Base-by-base conservation (phyloP, 2,113 vertebrate genomes). In the Cyprinodon brontotheroides region DNA sequence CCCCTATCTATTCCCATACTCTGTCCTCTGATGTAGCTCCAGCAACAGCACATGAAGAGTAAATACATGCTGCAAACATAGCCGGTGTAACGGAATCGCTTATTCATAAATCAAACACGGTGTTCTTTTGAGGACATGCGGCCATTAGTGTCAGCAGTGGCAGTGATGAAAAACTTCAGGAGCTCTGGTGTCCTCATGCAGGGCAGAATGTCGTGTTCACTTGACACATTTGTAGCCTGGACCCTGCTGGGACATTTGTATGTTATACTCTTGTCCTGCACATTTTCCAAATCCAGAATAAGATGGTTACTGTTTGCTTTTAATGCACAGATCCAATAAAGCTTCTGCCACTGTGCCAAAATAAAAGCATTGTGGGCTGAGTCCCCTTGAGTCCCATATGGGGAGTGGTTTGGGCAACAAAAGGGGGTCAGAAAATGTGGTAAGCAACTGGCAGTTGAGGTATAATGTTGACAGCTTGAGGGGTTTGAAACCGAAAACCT, bases 21-120 rank as follows among this genome's bases (percentile, higher is more conserved):
- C 36, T 57, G 45, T 45, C 68, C 77, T 91, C 83, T 89, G 90
- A 89, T 86, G 89, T 85, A 61, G 81, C 79, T 92, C 89, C 89
- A 92, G 87, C 86, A 50, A 80, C 86, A 85, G 84, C 79, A 65
- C 70, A 84, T 81, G 67, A 76, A 88, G 85, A 90, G 89, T 87
- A 86, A 88, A 92, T 91, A 92, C 90, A 87, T 75, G 83, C 87
- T 83, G 87, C 85, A 89, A 89, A 92, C 89, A 89, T 82, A 90
- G 72, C 83, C 86, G 29, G 9, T 79, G 89, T 89, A 90, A 92
- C 89, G 68, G 64, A 88, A 89, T 89, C 79, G 59, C 79, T 71
- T 53, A 0, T 4, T 69, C 81, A 75, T 91, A 90, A 91, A 92
- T 92, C 90, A 86, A 47, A 59, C 1, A 1, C 20, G 71, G 68